Evolutionary conservation across 2,797 vertebrate genomes (phyloP), one percentile per base, ranked within the genome.

Genomic region (Thalassophryne amazonica): DNA sequence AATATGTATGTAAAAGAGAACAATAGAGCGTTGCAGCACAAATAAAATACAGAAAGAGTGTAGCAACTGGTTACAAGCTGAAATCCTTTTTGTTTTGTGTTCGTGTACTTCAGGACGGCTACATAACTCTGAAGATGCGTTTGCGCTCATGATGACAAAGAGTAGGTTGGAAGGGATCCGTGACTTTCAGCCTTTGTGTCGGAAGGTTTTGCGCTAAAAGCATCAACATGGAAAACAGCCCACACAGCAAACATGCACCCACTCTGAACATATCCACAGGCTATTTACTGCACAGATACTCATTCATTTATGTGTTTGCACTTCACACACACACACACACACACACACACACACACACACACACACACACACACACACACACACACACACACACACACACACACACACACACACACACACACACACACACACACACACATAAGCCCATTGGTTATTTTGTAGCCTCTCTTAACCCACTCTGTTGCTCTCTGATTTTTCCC

Each of bases 401-500:
- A 38, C 17, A 34, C 19, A 14, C 33, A 27, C 32, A 19, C 16
- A 36, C 32, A 18, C 16, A 22, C 29, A 23, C 19, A 21, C 11
- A 6, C 18, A 32, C 19, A 24, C 29, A 32, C 42, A 45, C 41
- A 31, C n/a, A n/a, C 38, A 25, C 33, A 30, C n/a, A 2, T n/a
- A 12, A 56, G 33, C 59, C 31, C 41, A 27, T 49, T 60, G 46
- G 24, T 54, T 73, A 46, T 58, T 25, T 54, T 45, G 49, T 37
- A 65, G 37, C 61, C 47, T 38, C 41, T 39, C 67, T 70, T 78
- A 72, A 39, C 72, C 76, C 69, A 81, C 76, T 78, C 78, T 32
- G 55, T 57, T 74, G 69, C 59, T 76, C 73, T 89, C 76, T 83
- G 78, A 85, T 91, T 89, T 88, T n/a, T n/a, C n/a, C 85, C 74